Conservation (phyloP, 2,113 vertebrate species). For the Geococcyx californianus region DNA sequence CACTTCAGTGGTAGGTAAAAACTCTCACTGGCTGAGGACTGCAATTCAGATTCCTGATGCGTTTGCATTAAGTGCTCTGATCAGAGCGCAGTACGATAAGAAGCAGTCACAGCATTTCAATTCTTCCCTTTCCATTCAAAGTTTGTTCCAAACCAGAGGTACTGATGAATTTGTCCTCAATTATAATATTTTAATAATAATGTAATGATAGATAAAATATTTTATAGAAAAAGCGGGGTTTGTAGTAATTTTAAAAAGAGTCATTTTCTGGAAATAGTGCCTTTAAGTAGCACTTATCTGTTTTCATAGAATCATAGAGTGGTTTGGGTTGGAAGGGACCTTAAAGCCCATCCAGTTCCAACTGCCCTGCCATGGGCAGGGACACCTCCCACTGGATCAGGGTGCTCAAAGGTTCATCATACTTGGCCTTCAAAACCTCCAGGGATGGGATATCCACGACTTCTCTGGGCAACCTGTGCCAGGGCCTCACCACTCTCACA, state of each 20-base stretch:
- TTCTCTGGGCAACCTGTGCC: no score
- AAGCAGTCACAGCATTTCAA: neutral
- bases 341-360: no score
- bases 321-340: no score
- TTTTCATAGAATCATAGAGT: no score
- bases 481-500: no score
- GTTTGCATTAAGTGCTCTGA: neutral
- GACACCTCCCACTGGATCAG: no score
- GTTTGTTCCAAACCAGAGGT: neutral
- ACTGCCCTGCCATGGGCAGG: no score
- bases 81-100: neutral
- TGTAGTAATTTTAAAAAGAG: fast-evolving
- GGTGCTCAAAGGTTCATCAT: no score
- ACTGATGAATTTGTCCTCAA: neutral
- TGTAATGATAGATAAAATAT: neutral
- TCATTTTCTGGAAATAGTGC: neutral
- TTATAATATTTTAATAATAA: neutral
- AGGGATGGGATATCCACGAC: no score
- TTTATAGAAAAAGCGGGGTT: neutral
- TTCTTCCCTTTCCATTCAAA: neutral
- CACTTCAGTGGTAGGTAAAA: neutral
- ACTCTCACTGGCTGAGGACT: neutral
- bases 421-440: no score
- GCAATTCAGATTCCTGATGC: neutral
- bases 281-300: neutral